These are phyloP conservation scores for Elanoides forficatus DNA, from an alignment of 2,113 vertebrate genomes.

Conservation along the genomic window DNA sequence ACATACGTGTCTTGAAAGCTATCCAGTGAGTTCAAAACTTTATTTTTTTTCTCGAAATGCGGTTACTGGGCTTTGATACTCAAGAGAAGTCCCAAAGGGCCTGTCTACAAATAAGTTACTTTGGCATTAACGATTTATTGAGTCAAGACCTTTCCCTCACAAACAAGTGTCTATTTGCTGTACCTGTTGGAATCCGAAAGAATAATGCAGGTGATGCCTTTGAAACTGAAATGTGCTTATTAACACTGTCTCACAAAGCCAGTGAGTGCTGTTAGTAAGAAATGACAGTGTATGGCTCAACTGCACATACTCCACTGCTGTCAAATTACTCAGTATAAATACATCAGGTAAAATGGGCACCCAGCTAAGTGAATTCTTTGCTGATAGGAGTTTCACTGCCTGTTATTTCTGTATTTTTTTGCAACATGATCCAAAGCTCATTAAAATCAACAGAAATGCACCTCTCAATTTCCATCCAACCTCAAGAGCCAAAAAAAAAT, in stretches of 20 bases:
- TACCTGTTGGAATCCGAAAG: slow-evolving; percentile 39
- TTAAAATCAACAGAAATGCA: slow-evolving; percentile 2
- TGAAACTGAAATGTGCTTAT: slow-evolving; percentile 63
- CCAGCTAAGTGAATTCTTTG: slow-evolving; percentile 49
- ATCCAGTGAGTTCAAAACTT: background rate
- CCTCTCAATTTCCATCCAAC: background rate
- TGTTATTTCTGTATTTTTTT: slow-evolving; percentile 22
- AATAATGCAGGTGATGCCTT: slow-evolving; percentile 28
- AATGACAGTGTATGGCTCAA: slow-evolving; percentile 22
- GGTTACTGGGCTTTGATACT: background rate
- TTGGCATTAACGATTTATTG: slow-evolving; percentile 43
- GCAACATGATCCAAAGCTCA: background rate
- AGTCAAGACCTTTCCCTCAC: slow-evolving; percentile 29
- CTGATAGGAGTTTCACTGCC: background rate
- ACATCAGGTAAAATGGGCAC: slow-evolving; percentile 45
- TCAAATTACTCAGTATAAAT: slow-evolving; percentile 59
- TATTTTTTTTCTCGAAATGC: background rate
- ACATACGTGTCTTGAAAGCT: background rate
- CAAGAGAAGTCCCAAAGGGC: background rate
- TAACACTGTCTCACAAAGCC: slow-evolving; percentile 40
- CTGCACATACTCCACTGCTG: slow-evolving; percentile 34
- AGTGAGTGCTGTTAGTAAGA: slow-evolving; percentile 20
- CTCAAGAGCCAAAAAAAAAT: background rate
- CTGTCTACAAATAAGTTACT: slow-evolving; percentile 15
- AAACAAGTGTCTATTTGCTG: slow-evolving; percentile 46